phyloP scores from a whole-genome alignment of 1,140 invertebrate species.

The Pemphigus obesinymphae region DNA sequence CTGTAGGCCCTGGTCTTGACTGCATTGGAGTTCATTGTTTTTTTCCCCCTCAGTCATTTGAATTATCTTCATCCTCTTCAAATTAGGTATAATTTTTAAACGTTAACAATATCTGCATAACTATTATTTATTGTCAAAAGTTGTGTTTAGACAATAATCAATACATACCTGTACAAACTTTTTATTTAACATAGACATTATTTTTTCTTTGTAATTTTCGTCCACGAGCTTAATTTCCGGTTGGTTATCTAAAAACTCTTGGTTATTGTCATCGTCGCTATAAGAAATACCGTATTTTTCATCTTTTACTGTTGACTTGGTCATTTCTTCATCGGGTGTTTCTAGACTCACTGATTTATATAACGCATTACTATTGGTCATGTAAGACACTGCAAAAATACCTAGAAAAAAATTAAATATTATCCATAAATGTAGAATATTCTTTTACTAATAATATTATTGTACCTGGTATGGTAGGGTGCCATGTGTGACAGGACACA shows the following conservation, averaged over 20 bases:
- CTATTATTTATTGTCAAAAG: neutral
- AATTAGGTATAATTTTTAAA: neutral
- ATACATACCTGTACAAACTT: constrained; percentile 10
- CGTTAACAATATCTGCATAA: neutral
- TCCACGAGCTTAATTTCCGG: neutral
- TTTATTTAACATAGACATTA: neutral
- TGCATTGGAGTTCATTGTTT: neutral
- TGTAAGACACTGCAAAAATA: constrained; percentile 16
- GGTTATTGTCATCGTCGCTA: neutral
- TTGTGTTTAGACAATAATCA: neutral
- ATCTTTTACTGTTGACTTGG: neutral
- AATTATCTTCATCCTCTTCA: constrained; percentile 3
- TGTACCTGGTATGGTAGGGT: constrained; percentile 14
- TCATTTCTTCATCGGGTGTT: neutral
- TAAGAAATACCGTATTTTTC: neutral
- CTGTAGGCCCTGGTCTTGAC: too few species aligned
- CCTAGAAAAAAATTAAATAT: neutral
- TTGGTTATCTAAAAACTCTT: neutral
- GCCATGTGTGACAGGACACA: constrained; percentile 14
- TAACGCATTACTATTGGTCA: neutral
- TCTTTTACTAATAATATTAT: neutral
- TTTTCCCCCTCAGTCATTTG: neutral
- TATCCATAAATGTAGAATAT: neutral
- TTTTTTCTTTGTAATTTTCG: constrained; percentile 20
- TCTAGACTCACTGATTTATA: neutral